phyloP scores from a whole-genome alignment of 2,113 vertebrate species.

The Crotalus helleri region DNA sequence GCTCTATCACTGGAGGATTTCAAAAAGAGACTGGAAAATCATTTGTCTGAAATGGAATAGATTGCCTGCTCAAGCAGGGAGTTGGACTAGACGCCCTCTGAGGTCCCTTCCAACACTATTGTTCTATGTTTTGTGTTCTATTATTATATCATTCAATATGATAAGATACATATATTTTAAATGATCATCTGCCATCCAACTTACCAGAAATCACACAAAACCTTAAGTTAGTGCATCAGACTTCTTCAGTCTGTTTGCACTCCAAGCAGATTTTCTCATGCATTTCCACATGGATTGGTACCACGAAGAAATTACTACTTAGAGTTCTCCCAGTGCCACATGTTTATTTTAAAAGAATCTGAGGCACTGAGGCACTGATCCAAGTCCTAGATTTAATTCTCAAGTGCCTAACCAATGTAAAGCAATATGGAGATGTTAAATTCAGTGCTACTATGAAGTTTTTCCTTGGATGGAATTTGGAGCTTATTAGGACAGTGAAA shows the following conservation, averaged over 20 bases:
- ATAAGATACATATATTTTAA: background rate
- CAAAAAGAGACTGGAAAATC: background rate
- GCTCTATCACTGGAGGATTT: background rate
- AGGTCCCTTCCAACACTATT: background rate
- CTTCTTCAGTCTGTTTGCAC: background rate
- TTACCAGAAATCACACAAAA: background rate
- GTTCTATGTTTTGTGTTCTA: background rate
- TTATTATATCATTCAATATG: background rate
- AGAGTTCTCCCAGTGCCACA: background rate
- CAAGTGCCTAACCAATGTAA: constrained; percentile 56
- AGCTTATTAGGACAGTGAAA: background rate
- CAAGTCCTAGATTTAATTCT: constrained; percentile 40
- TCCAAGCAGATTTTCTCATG: background rate
- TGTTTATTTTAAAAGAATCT: background rate
- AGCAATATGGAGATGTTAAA: constrained; percentile 17
- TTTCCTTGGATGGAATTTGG: constrained; percentile 29
- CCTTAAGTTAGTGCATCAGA: background rate
- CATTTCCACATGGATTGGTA: background rate
- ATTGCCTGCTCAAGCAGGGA: background rate
- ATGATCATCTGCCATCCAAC: background rate
- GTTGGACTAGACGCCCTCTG: background rate
- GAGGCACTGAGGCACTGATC: background rate
- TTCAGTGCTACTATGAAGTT: constrained; percentile 21
- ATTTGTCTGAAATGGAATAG: background rate
- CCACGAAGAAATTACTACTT: background rate